These are phyloP conservation scores for Cnemophilus loriae DNA, from an alignment of 2,113 vertebrate genomes.

Conservation along the genomic window DNA sequence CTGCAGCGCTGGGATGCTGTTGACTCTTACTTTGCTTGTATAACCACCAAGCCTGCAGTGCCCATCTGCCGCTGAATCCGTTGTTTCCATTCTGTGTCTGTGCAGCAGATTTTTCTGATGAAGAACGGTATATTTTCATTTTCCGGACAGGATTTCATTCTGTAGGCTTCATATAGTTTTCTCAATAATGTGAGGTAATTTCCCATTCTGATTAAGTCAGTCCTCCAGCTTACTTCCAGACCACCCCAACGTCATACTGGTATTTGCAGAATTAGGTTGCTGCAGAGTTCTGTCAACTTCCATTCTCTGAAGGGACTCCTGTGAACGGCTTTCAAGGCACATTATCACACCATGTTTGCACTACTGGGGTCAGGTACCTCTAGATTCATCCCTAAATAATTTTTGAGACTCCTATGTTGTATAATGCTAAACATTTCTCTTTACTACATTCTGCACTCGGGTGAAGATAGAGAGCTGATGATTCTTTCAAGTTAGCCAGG, in stretches of 20 bases:
- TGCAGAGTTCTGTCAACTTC: background rate
- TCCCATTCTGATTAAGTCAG: background rate
- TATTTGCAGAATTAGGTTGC: background rate
- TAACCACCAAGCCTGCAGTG: background rate
- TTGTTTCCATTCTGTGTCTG: background rate
- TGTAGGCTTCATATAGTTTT: background rate
- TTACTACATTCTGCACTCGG: background rate
- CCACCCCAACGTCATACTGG: background rate
- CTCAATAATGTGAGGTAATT: background rate
- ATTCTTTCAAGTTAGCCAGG: background rate
- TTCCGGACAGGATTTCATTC: background rate
- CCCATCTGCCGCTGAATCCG: background rate
- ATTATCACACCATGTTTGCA: background rate
- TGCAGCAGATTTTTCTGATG: background rate
- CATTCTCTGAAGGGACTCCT: background rate
- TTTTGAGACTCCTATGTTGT: background rate
- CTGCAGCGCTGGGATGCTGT: fast-evolving
- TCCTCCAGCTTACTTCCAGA: background rate
- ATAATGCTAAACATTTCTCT: background rate
- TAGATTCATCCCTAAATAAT: background rate
- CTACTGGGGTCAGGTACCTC: background rate
- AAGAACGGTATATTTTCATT: background rate
- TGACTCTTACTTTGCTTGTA: background rate
- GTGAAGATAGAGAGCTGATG: background rate
- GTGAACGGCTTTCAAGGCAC: background rate